Evolutionary conservation across 2,797 vertebrate species (phyloP).

Genomic region (Myotis daubentonii): DNA sequence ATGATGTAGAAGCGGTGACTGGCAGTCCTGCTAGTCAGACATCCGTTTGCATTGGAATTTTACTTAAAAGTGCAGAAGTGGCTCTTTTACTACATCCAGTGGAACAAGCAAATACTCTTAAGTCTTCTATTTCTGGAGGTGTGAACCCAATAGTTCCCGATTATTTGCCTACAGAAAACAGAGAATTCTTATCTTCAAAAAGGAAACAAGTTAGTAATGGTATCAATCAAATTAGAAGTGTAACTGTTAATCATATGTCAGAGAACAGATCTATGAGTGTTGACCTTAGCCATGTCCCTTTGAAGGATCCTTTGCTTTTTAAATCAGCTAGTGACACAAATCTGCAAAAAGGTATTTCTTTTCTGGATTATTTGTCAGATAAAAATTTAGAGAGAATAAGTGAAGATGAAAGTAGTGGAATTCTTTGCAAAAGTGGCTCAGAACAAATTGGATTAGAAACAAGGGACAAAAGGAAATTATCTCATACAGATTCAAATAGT

Average conservation of each 20-base stretch:
- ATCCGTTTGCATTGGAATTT: conserved; percentile 91
- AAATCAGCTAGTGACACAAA: conserved; percentile 85
- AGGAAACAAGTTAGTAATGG: conserved; percentile 80
- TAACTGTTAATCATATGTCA: conserved; percentile 75
- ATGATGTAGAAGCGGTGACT: conserved; percentile 92
- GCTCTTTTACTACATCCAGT: conserved; percentile 94
- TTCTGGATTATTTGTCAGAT: conserved; percentile 84
- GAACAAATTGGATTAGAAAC: conserved; percentile 82
- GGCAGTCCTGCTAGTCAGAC: conserved; percentile 87
- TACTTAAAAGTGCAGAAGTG: conserved; percentile 94
- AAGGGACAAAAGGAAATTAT: conserved; percentile 79
- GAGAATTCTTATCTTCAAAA: conserved; percentile 86
- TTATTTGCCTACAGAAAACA: conserved; percentile 90
- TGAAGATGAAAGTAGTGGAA: conserved; percentile 85
- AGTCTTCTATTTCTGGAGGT: conserved; percentile 82
- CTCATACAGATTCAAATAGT: conserved; percentile 73
- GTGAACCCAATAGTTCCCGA: conserved; percentile 87
- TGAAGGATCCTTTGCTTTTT: conserved; percentile 91
- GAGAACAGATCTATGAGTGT: conserved; percentile 82
- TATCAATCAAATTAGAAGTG: conserved; percentile 65
- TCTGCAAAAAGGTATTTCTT: conserved; percentile 86
- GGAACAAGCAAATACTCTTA: conserved; percentile 84
- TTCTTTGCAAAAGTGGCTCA: conserved; percentile 84
- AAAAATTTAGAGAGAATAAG: conserved; percentile 83
- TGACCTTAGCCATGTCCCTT: conserved; percentile 83